Conservation (phyloP, 2,797 vertebrate species). For the Peromyscus melanophrys region DNA sequence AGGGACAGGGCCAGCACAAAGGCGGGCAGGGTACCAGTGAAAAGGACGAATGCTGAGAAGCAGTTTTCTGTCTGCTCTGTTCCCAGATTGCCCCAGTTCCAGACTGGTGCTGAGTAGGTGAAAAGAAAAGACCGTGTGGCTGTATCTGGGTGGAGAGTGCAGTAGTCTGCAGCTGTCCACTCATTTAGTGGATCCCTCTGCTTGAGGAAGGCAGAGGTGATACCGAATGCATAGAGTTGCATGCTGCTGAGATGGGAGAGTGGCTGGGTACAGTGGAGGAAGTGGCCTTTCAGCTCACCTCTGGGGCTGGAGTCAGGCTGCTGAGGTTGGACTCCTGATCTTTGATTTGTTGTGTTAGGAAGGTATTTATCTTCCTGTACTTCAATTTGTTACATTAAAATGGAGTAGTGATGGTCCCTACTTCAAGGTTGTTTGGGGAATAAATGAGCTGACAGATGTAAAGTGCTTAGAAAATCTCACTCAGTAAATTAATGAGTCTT, state of each 20-base stretch:
- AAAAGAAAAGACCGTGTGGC: background rate
- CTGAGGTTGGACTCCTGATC: background rate
- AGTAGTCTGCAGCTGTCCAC: background rate
- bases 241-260: background rate
- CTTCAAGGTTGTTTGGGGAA: background rate
- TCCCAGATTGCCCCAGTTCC: background rate
- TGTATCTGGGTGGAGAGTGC: background rate
- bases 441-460: background rate
- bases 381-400: background rate
- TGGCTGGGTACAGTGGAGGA: background rate
- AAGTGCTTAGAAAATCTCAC: background rate
- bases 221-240: background rate
- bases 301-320: background rate
- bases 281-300: background rate
- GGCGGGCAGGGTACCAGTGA: background rate
- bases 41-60: conserved; percentile 17
- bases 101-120: background rate
- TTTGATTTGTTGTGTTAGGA: background rate
- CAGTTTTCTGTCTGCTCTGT: conserved; percentile 44
- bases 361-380: background rate
- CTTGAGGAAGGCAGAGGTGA: conserved; percentile 28
- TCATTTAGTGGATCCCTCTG: background rate
- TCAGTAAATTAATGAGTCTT: background rate
- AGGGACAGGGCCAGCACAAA: background rate
- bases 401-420: background rate